Percentiles rank a stretch among this genome's conserved stretches.
Evolutionary conservation across 2,888 invertebrate genomes (phyloP).

Genomic region (Limenitis camilla): DNA sequence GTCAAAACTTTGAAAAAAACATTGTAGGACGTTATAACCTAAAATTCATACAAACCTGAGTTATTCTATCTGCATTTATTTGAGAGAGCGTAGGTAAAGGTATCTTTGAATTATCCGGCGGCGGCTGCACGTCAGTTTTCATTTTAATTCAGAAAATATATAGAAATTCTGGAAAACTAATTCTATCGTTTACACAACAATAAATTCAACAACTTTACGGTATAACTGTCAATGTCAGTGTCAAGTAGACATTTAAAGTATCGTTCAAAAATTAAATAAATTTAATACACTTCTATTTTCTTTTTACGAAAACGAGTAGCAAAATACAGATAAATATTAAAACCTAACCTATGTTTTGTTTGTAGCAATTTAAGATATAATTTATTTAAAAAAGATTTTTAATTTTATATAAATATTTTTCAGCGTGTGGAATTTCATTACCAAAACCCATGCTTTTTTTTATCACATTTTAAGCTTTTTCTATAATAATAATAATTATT

Average conservation of each 20-base stretch:
- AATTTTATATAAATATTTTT: too few relatives aligned
- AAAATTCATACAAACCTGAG: slow-evolving; percentile 77
- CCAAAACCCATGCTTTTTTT: too few relatives aligned
- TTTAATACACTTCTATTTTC: too few relatives aligned
- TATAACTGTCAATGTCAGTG: slow-evolving; percentile 11
- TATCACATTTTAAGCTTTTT: too few relatives aligned
- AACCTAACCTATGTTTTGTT: too few relatives aligned
- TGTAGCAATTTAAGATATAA: too few relatives aligned
- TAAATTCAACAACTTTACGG: slow-evolving; percentile 3
- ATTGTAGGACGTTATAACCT: slow-evolving; percentile 35
- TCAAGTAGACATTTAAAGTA: not conserved
- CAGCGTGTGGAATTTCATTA: too few relatives aligned
- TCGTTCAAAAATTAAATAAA: too few relatives aligned
- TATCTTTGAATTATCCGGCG: slow-evolving; percentile 65
- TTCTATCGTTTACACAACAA: slow-evolving; percentile 23
- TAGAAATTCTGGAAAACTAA: slow-evolving; percentile 6
- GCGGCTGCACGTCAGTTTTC: slow-evolving; percentile 47
- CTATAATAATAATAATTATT: too few relatives aligned
- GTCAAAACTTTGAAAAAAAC: slow-evolving; percentile 4
- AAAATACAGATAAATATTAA: too few relatives aligned
- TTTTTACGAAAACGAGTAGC: too few relatives aligned
- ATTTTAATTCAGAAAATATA: slow-evolving; percentile 33
- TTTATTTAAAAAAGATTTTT: too few relatives aligned
- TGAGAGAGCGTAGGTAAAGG: slow-evolving; percentile 89
- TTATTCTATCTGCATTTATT: slow-evolving; percentile 91